These are phyloP conservation scores for Pogona vitticeps DNA, from an alignment of 2,113 vertebrate species.

Conservation along the genomic window DNA sequence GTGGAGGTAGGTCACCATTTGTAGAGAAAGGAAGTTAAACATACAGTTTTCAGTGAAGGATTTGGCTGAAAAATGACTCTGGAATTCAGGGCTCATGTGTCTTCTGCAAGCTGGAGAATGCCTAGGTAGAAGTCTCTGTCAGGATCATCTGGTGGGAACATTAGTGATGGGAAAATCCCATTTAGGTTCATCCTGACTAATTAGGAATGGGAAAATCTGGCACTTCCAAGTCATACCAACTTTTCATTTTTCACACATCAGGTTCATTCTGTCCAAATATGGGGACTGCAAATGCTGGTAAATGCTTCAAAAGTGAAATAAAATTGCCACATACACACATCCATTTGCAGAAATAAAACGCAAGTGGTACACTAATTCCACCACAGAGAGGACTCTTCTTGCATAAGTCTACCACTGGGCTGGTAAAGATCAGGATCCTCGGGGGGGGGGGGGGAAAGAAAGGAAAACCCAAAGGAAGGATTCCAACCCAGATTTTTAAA, in stretches of 20 bases:
- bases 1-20: conserved; percentile 36
- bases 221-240: not conserved
- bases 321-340: too few species aligned
- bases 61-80: conserved; percentile 56
- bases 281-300: not conserved
- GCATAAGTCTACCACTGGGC: too few species aligned
- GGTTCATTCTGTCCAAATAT: not conserved
- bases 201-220: not conserved
- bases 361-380: too few species aligned
- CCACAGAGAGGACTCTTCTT: too few species aligned
- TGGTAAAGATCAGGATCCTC: too few species aligned
- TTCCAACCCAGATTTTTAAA: too few species aligned
- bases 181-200: not conserved
- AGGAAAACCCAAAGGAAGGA: too few species aligned
- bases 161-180: not conserved
- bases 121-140: not conserved
- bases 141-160: not conserved
- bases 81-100: conserved; percentile 6
- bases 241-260: not conserved
- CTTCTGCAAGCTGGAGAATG: conserved; percentile 9
- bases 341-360: not conserved
- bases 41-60: conserved; percentile 2
- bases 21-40: conserved; percentile 38
- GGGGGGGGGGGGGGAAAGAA: too few species aligned
- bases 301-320: not conserved